phyloP scores from a whole-genome alignment of 2,888 invertebrate species.

The Chymomyza amoena region DNA sequence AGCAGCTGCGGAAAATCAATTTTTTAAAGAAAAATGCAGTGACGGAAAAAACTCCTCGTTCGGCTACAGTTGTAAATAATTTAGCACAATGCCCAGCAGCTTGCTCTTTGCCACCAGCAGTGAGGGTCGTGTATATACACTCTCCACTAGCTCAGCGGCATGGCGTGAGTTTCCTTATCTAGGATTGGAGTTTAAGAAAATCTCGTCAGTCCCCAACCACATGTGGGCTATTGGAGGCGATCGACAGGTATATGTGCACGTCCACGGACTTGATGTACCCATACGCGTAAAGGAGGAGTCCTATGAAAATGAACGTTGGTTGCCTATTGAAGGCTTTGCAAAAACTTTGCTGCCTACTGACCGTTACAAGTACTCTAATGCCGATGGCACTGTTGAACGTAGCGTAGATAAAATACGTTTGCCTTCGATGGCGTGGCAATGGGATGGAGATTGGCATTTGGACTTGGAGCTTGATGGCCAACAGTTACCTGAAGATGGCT shows the following conservation, averaged over 20 bases:
- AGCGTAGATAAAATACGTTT: conserved; percentile 89
- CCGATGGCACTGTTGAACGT: conserved; percentile 89
- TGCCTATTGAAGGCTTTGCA: conserved; percentile 93
- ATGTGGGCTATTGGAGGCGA: conserved; percentile 97
- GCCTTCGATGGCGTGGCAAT: conserved; percentile 97
- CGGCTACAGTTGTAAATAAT: neutral
- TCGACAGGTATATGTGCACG: conserved; percentile 94
- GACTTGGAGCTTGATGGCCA: conserved; percentile 92
- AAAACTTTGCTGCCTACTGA: conserved; percentile 92
- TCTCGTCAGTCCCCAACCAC: conserved; percentile 90
- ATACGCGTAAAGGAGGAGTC: conserved; percentile 93
- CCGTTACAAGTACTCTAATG: conserved; percentile 90
- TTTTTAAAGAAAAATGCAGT: conserved; percentile 35
- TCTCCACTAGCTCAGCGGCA: conserved; percentile 88
- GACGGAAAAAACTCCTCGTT: neutral
- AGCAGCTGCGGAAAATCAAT: conserved; percentile 36
- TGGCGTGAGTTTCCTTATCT: conserved; percentile 91
- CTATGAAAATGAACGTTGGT: conserved; percentile 96
- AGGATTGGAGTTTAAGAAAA: conserved; percentile 92
- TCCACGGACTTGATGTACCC: conserved; percentile 93
- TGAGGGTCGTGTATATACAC: conserved; percentile 91
- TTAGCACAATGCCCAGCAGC: conserved; percentile 83
- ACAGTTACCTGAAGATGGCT: conserved; percentile 93
- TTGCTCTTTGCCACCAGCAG: conserved; percentile 91
- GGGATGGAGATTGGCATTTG: conserved; percentile 96